phyloP scores from a whole-genome alignment of 2,113 vertebrate genomes.

The Megaleporinus macrocephalus region DNA sequence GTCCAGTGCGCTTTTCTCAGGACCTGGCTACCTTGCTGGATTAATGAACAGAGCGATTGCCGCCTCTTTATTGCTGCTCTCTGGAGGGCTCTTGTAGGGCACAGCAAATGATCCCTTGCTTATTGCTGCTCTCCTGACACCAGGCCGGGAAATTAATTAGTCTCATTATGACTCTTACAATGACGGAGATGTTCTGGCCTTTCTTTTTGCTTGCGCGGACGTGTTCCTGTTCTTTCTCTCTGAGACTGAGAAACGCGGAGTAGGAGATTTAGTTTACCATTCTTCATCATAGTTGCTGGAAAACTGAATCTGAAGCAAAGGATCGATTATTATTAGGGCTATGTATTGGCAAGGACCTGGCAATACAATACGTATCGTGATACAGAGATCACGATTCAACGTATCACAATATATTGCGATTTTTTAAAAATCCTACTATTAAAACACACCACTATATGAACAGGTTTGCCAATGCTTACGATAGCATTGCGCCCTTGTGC shows the following conservation, averaged over 20 bases:
- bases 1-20: constrained; percentile 39
- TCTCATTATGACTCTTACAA: constrained; percentile 57
- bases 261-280: background rate
- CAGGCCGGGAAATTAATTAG: constrained; percentile 60
- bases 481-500: too few relatives aligned
- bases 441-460: too few relatives aligned
- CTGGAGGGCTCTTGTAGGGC: constrained; percentile 61
- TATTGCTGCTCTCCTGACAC: constrained; percentile 60
- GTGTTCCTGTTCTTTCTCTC: constrained; percentile 18
- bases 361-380: too few relatives aligned
- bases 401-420: too few relatives aligned
- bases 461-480: too few relatives aligned
- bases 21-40: constrained; percentile 24
- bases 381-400: too few relatives aligned
- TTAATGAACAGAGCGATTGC: constrained; percentile 40
- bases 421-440: too few relatives aligned
- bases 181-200: constrained; percentile 53
- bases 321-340: too few relatives aligned
- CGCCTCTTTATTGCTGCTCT: constrained; percentile 54
- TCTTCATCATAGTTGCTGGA: background rate
- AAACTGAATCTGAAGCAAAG: too few relatives aligned
- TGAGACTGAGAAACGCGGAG: constrained; percentile 25
- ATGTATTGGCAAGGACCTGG: too few relatives aligned
- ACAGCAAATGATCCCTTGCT: constrained; percentile 59
- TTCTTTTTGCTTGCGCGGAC: constrained; percentile 19